These are phyloP conservation scores for Bubo bubo DNA, from an alignment of 2,113 vertebrate genomes.

Conservation along the genomic window DNA sequence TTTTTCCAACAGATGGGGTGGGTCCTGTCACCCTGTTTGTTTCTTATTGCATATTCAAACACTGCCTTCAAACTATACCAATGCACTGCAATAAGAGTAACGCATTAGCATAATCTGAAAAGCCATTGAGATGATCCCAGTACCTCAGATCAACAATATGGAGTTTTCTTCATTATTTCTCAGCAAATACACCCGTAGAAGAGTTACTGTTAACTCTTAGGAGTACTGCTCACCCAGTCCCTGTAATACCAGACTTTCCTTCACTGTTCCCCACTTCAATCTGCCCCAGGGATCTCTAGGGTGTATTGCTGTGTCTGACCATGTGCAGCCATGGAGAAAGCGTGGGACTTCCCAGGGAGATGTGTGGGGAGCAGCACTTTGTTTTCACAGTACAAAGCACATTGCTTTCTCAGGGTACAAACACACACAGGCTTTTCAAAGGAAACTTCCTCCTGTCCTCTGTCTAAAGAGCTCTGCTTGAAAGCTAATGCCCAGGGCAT, in stretches of 20 bases:
- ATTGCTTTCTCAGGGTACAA: neutral
- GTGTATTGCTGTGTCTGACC: neutral
- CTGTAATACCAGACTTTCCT: neutral
- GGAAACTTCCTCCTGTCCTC: neutral
- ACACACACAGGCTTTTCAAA: neutral
- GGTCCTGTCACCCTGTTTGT: neutral
- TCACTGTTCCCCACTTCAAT: rapidly evolving
- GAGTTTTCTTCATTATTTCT: neutral
- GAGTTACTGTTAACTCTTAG: neutral
- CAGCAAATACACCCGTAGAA: neutral
- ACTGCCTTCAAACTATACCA: neutral
- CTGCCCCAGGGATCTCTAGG: neutral
- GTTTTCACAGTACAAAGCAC: neutral
- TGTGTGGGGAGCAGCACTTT: neutral
- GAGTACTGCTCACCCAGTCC: neutral
- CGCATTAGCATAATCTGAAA: neutral
- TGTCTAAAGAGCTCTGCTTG: neutral
- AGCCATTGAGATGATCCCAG: neutral
- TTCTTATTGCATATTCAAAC: neutral
- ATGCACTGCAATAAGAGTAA: neutral
- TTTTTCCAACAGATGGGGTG: neutral
- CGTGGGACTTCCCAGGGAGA: neutral
- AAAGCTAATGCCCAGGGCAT: neutral
- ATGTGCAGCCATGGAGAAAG: neutral
- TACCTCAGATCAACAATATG: neutral